A percentile compares a stretch with the other conserved stretches of the same genome.
These are phyloP conservation scores for Troilus luridus DNA, from an alignment of 2,888 invertebrate species.

Conservation along the genomic window DNA sequence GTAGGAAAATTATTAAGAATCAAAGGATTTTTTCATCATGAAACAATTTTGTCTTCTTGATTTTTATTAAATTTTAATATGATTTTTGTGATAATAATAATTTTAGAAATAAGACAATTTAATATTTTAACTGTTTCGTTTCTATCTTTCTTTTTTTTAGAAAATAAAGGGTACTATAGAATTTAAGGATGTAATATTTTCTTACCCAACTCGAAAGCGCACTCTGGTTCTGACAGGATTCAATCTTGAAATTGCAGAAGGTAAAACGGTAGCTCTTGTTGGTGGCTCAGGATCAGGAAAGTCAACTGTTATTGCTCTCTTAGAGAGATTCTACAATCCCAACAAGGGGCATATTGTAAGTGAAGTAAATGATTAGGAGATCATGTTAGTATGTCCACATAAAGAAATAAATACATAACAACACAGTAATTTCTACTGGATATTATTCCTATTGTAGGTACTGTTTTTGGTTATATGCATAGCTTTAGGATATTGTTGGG, in stretches of 20 bases:
- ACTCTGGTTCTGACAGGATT: slow-evolving; percentile 48
- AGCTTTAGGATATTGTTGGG: background rate
- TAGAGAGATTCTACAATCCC: slow-evolving; percentile 58
- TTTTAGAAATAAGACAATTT: slow-evolving; percentile 11
- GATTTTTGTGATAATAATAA: background rate
- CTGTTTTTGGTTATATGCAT: background rate
- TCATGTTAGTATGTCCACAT: background rate
- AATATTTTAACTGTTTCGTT: background rate
- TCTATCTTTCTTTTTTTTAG: slow-evolving; percentile 60
- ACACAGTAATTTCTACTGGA: background rate
- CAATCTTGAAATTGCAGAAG: slow-evolving; percentile 39
- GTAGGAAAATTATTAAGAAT: no score
- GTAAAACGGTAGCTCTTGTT: slow-evolving; percentile 57
- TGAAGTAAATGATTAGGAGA: background rate
- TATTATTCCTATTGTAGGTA: background rate
- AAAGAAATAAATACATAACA: background rate
- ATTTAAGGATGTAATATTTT: slow-evolving; percentile 52
- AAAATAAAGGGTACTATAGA: slow-evolving; percentile 48
- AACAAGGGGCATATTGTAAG: slow-evolving; percentile 57
- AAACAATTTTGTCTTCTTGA: no score
- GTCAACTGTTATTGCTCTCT: slow-evolving; percentile 54
- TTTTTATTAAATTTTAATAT: no score
- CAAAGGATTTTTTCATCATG: no score
- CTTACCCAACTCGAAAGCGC: slow-evolving; percentile 48
- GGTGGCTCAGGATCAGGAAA: slow-evolving; percentile 59